Evolutionary conservation across 2,888 invertebrate species (phyloP).

Genomic region (Candidula unifasciata): DNA sequence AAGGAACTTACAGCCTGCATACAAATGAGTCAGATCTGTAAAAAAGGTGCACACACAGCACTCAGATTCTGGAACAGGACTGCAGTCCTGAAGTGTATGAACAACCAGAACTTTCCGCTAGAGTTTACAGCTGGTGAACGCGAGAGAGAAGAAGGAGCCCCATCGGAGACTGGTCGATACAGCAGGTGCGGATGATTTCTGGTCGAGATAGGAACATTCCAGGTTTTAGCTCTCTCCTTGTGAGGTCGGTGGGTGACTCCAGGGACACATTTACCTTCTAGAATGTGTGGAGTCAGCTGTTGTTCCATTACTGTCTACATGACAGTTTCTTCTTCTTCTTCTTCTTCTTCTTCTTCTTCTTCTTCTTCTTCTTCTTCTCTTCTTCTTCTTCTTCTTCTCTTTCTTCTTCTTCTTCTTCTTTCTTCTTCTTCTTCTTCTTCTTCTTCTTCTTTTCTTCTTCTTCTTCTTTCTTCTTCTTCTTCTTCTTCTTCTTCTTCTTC

Average conservation of each 20-base stretch:
- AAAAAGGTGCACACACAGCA: no score
- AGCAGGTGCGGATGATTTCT: background rate
- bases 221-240: background rate
- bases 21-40: no score
- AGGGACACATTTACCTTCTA: background rate
- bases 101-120: no score
- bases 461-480: background rate
- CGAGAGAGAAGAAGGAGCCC: no score
- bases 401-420: background rate
- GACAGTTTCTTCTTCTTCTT: no score
- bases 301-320: no score
- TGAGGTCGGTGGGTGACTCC: background rate
- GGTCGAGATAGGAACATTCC: background rate
- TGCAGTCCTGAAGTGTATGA: no score
- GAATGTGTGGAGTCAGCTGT: no score
- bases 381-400: background rate
- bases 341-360: slow-evolving; percentile 12
- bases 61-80: no score
- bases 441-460: background rate
- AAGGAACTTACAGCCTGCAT: no score
- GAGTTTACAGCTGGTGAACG: no score
- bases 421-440: background rate
- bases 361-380: background rate
- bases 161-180: background rate
- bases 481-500: background rate